A percentile compares a stretch with the other conserved stretches of the same genome.
Conservation (phyloP, 2,888 invertebrate genomes). For the Rhagophthalmus giganteus region DNA sequence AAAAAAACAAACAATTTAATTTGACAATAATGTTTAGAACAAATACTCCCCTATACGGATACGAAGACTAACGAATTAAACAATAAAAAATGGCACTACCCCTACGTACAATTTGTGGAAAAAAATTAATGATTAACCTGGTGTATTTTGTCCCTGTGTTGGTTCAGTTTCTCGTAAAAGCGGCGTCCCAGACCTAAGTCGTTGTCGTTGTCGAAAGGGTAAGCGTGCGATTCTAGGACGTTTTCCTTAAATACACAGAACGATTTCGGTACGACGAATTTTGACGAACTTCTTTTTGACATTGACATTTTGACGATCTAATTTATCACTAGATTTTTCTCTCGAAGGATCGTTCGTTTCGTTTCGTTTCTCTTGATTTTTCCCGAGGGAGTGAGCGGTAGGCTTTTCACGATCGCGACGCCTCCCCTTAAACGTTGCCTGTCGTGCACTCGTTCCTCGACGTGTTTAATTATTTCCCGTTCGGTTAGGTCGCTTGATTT, state of each 20-base stretch:
- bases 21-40: too few species aligned
- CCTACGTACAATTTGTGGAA: slow-evolving; percentile 1
- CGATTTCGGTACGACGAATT: too few species aligned
- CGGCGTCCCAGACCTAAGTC: slow-evolving; percentile 41
- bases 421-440: slow-evolving; percentile 5
- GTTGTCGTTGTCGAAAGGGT: neutral
- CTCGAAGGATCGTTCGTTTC: neutral
- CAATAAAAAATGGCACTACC: neutral
- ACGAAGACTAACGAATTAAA: too few species aligned
- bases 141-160: slow-evolving; percentile 42
- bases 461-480: slow-evolving; percentile 1
- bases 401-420: neutral
- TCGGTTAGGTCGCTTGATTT: neutral
- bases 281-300: too few species aligned
- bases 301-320: too few species aligned
- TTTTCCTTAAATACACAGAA: neutral
- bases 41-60: too few species aligned
- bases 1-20: too few species aligned
- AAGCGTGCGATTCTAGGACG: neutral
- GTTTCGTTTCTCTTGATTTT: neutral
- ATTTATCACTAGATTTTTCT: neutral
- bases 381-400: neutral
- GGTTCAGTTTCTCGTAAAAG: slow-evolving; percentile 38
- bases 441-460: slow-evolving; percentile 1
- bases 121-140: slow-evolving; percentile 36